Base-by-base conservation (phyloP, 2,888 invertebrate genomes). In the Morpho helenor region DNA sequence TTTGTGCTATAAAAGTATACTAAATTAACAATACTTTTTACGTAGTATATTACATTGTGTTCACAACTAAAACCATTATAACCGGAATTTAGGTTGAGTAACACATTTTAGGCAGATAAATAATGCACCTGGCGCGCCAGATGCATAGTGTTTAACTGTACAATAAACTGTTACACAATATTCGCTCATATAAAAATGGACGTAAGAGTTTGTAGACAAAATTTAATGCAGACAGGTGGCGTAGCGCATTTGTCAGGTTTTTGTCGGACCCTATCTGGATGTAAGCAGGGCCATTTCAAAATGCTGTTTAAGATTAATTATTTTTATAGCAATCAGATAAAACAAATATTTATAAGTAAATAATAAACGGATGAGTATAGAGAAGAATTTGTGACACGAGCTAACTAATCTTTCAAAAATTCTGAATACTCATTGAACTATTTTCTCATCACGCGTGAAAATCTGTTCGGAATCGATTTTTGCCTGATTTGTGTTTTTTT, bases 51-150 rank as follows among this genome's bases (percentile, higher is more conserved):
- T 31, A 31, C 31, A 31, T 31, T 31, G 31, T 31, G 31, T 31
- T 31, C 31, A 31, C n/a, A 44, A 31, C 43, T 31, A 31, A 52
- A 52, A 41, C 10, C 6, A 44, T 8, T 31, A 44, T 44, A 45
- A 52, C 44, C 45, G 45, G 52, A 52, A 52, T 52, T 52, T 39
- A 39, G 39, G 52, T 52, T 45, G 31, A 43, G 44, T 45, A 49
- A 45, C 59, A 41, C 42, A 52, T 60, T 62, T 62, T 41, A 52
- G 44, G 45, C 46, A 53, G 60, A 62, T 57, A 59, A 50, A n/a
- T 23, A 41, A 48, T 45, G 44, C 62, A 66, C 62, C 64, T 66
- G 66, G 59, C 59, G 57, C 48, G 56, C 42, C 64, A 66, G 66
- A 59, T 64, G 62, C 56, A 52, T 61, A 48, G 9, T 41, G 46